Conservation (phyloP, 2,113 vertebrate genomes). For the Sylvilagus bachmani region DNA sequence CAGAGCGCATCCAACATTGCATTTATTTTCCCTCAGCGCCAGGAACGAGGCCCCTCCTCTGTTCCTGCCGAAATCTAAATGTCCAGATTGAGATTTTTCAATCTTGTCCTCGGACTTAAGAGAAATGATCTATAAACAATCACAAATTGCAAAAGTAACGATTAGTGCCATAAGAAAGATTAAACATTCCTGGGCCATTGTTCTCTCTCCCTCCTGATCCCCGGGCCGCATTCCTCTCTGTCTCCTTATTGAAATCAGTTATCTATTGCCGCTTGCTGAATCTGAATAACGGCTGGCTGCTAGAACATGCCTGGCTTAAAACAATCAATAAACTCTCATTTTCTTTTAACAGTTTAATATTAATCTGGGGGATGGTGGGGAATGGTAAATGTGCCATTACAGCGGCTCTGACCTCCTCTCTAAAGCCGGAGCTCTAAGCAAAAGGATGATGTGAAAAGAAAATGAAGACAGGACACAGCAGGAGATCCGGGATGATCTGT, state of each 20-base stretch:
- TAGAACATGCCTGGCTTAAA: constrained; percentile 94
- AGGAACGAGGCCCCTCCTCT: constrained; percentile 83
- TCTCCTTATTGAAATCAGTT: constrained; percentile 95
- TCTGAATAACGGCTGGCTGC: constrained; percentile 93
- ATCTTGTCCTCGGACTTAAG: constrained; percentile 91
- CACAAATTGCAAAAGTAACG: constrained; percentile 93
- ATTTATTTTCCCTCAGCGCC: constrained; percentile 83
- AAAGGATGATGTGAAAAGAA: constrained; percentile 91
- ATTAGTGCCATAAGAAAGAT: constrained; percentile 95
- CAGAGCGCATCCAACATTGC: constrained; percentile 80
- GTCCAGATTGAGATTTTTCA: constrained; percentile 91
- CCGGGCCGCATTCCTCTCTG: constrained; percentile 90
- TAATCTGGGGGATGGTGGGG: constrained; percentile 93
- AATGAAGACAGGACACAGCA: constrained; percentile 94
- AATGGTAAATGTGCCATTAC: constrained; percentile 93
- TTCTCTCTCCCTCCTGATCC: constrained; percentile 90
- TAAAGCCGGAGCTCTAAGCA: constrained; percentile 89
- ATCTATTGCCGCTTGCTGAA: constrained; percentile 93
- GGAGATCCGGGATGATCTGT: constrained; percentile 93
- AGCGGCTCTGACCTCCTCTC: constrained; percentile 91
- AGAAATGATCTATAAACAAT: constrained; percentile 94
- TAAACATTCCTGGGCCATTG: constrained; percentile 93
- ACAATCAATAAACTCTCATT: constrained; percentile 97
- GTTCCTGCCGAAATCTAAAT: constrained; percentile 87
- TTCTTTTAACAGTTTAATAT: constrained; percentile 97